These are phyloP conservation scores for Drosophila diplacantha DNA, from an alignment of 2,888 invertebrate species.

Conservation along the genomic window DNA sequence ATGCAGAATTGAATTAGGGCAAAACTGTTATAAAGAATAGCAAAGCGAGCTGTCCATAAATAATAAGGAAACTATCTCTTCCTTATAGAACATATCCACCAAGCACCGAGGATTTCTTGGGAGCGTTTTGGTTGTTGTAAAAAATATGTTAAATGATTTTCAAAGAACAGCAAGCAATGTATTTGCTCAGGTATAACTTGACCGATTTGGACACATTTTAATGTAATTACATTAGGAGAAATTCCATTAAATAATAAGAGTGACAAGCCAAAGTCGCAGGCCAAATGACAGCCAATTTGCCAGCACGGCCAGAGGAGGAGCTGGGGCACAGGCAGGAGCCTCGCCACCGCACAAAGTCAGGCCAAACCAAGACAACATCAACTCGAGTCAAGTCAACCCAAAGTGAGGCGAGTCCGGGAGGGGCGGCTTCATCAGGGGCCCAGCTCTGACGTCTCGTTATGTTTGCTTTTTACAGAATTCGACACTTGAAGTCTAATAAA, in stretches of 20 bases:
- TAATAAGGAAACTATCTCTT: neutral
- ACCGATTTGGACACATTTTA: constrained; percentile 43
- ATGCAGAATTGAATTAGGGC: constrained; percentile 5
- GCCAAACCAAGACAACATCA: constrained; percentile 9
- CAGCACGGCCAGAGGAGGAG: neutral
- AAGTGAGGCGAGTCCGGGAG: constrained; percentile 4
- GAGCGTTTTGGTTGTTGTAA: neutral
- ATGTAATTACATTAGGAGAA: constrained; percentile 63
- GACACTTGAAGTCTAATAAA: constrained; percentile 68
- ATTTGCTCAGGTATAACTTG: too few species aligned
- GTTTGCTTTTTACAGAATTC: constrained; percentile 58
- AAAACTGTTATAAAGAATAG: constrained; percentile 12
- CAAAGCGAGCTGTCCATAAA: constrained; percentile 8
- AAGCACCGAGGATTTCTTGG: too few species aligned
- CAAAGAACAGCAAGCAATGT: neutral
- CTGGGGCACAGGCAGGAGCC: neutral
- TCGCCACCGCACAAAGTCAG: constrained; percentile 2
- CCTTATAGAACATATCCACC: neutral
- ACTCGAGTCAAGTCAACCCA: constrained; percentile 1
- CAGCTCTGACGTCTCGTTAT: constrained; percentile 13
- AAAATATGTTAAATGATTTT: neutral
- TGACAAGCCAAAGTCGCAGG: constrained; percentile 37
- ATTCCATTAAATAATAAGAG: constrained; percentile 65
- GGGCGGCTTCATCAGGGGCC: constrained; percentile 5
- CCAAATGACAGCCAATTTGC: constrained; percentile 42